A percentile compares a stretch with the other conserved stretches of the same genome.
Evolutionary conservation across 2,888 invertebrate species (phyloP).

Genomic region (Cryptocephalus moraei): DNA sequence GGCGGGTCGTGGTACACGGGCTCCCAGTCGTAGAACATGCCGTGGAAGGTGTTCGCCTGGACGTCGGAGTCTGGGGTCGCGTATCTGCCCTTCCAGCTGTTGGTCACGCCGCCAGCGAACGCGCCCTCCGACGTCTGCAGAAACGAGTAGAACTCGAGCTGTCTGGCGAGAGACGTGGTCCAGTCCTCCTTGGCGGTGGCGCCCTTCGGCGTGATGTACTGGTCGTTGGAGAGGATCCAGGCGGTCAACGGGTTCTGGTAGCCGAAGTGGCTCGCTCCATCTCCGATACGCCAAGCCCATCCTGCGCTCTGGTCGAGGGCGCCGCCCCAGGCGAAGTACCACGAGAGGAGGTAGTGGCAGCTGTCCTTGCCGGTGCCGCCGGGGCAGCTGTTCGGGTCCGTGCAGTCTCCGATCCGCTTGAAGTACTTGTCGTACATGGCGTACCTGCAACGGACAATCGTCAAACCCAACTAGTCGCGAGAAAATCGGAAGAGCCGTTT

Average conservation of each 20-base stretch:
- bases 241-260: constrained; percentile 22
- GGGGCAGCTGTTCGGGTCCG: constrained; percentile 12
- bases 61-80: constrained; percentile 15
- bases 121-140: constrained; percentile 19
- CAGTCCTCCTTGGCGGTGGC: constrained; percentile 18
- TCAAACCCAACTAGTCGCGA: too few species aligned
- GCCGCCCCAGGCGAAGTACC: constrained; percentile 22
- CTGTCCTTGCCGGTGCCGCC: constrained; percentile 18
- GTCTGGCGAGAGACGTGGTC: constrained; percentile 17
- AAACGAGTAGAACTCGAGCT: constrained; percentile 20
- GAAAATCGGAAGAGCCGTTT: too few species aligned
- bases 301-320: constrained; percentile 11
- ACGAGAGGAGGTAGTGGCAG: constrained; percentile 18
- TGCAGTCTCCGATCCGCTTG: constrained; percentile 20
- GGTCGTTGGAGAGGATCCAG: constrained; percentile 13
- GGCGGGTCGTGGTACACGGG: constrained; percentile 22
- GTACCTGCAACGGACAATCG: constrained; percentile 6
- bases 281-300: constrained; percentile 22
- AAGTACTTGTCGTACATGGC: constrained; percentile 21
- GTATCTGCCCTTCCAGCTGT: constrained; percentile 21
- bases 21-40: constrained; percentile 23
- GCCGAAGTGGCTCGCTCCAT: constrained; percentile 20
- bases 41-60: constrained; percentile 17
- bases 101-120: constrained; percentile 22
- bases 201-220: constrained; percentile 16